Percentiles rank a stretch among this genome's conserved stretches.
phyloP scores from a whole-genome alignment of 2,888 invertebrate genomes.

The Temnothorax ravouxi region DNA sequence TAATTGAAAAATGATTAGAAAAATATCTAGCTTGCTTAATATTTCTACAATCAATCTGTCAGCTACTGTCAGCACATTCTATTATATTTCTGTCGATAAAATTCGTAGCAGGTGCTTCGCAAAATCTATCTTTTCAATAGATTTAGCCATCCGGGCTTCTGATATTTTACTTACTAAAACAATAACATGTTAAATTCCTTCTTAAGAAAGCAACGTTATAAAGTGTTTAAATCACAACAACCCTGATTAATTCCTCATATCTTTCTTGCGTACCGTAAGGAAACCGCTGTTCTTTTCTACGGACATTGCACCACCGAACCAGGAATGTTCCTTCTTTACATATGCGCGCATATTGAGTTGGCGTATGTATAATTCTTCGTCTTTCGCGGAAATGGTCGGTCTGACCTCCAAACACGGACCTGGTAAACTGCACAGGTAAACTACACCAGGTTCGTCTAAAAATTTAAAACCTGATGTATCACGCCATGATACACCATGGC shows the following conservation, averaged over 20 bases:
- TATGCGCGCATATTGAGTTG: slow-evolving; percentile 52
- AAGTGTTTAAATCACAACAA: not conserved
- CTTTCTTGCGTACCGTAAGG: slow-evolving; percentile 71
- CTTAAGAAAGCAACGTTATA: not conserved
- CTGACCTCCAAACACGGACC: slow-evolving; percentile 63
- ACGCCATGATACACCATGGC: slow-evolving; percentile 12
- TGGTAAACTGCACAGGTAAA: slow-evolving; percentile 86
- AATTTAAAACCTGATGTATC: slow-evolving; percentile 79
- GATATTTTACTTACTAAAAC: not conserved
- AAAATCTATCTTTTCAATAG: not conserved
- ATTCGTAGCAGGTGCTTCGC: not conserved
- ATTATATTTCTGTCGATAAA: not conserved
- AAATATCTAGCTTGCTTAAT: too few relatives aligned
- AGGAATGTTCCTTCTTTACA: slow-evolving; percentile 85
- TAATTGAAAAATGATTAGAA: not conserved
- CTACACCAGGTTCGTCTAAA: slow-evolving; percentile 87
- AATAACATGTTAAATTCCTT: not conserved
- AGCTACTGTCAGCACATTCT: not conserved
- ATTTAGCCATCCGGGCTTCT: not conserved
- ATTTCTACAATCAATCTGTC: not conserved
- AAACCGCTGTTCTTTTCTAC: slow-evolving; percentile 84
- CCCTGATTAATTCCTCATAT: not conserved
- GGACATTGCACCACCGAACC: slow-evolving; percentile 87
- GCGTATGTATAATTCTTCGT: slow-evolving; percentile 59
- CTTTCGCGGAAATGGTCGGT: slow-evolving; percentile 54